Conservation (phyloP, 2,113 vertebrate species). For the Eudorcas thomsonii region DNA sequence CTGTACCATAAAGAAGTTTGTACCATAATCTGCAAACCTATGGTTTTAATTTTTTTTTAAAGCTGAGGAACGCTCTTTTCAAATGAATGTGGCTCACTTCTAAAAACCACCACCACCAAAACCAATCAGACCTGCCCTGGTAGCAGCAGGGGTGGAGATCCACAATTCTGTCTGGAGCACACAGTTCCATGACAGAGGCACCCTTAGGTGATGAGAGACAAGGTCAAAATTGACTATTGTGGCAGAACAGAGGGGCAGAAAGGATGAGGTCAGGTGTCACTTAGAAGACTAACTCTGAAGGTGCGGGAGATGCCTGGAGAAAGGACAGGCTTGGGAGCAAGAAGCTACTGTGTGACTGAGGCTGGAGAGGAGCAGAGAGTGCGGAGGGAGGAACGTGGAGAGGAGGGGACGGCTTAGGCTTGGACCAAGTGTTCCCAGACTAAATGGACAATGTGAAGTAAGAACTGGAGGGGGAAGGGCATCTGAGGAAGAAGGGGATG, state of each 20-base stretch:
- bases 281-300: background rate
- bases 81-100: background rate
- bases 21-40: background rate
- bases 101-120: background rate
- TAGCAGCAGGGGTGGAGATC: background rate
- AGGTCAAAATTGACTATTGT: rapidly evolving
- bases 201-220: background rate
- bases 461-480: background rate
- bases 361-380: too few relatives aligned
- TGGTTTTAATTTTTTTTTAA: background rate
- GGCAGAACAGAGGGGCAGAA: background rate
- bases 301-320: rapidly evolving
- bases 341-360: background rate
- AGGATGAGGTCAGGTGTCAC: too few relatives aligned
- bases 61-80: background rate
- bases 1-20: background rate
- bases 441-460: background rate
- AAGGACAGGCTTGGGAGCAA: background rate
- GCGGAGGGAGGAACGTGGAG: background rate
- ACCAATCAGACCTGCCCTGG: background rate
- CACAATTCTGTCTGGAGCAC: background rate
- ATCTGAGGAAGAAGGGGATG: background rate
- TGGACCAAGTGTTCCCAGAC: background rate
- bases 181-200: background rate
- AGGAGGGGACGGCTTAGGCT: background rate